Percentiles rank a stretch among this genome's conserved stretches.
Conservation (phyloP, 2,797 vertebrate species). For the Carcharodon carcharias region DNA sequence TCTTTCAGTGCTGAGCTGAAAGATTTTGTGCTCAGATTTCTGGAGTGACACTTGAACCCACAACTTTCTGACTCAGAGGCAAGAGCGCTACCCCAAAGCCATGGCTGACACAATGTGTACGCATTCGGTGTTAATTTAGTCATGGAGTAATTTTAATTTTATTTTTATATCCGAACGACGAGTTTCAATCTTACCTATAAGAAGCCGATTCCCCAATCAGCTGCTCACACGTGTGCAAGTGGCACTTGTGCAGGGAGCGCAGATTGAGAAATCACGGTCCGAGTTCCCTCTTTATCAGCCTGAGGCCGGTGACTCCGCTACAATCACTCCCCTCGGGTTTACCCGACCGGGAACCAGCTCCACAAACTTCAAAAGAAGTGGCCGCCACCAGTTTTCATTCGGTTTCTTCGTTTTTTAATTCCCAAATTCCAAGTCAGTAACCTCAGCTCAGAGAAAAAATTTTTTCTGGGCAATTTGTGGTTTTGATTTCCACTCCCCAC, state of each 20-base stretch:
- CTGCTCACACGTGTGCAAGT: neutral
- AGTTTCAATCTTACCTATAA: neutral
- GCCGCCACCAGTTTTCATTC: neutral
- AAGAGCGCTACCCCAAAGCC: neutral
- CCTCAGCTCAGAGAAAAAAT: neutral
- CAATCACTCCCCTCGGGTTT: neutral
- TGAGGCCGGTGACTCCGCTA: neutral
- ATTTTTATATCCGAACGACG: neutral
- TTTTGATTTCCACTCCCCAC: neutral
- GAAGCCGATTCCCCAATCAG: neutral
- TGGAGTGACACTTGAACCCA: neutral
- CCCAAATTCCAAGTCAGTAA: neutral
- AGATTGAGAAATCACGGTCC: neutral
- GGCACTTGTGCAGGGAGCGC: neutral
- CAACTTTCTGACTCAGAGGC: neutral
- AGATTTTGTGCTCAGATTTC: neutral
- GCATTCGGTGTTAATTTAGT: neutral
- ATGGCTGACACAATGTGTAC: neutral
- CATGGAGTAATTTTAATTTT: neutral
- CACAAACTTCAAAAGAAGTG: neutral
- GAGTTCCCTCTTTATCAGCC: neutral
- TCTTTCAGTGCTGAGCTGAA: neutral
- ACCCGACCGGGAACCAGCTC: neutral
- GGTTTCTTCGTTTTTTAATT: neutral
- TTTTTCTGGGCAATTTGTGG: neutral